Conservation (phyloP, 2,888 invertebrate species). For the Tetrapedia diversipes region DNA sequence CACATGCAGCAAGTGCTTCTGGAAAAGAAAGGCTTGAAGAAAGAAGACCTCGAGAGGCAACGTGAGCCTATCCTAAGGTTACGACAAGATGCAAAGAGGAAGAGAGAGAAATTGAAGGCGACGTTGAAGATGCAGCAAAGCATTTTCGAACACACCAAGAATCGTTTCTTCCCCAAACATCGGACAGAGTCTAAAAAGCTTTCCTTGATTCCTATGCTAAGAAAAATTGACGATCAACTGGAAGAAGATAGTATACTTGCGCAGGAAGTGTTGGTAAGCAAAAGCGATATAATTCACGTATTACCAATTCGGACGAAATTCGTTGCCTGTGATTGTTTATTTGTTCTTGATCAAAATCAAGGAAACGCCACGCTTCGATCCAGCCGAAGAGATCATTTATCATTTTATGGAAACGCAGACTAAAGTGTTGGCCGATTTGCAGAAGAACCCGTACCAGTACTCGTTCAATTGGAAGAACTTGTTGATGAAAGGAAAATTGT, state of each 20-base stretch:
- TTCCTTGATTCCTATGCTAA: neutral
- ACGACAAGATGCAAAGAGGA: constrained; percentile 85
- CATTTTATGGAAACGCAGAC: constrained; percentile 70
- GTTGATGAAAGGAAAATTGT: constrained; percentile 84
- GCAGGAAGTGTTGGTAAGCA: constrained; percentile 39
- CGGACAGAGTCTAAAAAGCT: constrained; percentile 74
- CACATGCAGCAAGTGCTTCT: constrained; percentile 87
- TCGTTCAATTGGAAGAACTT: constrained; percentile 85
- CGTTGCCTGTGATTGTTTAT: neutral
- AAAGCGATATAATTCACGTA: too few relatives aligned
- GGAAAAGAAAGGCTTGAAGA: constrained; percentile 86
- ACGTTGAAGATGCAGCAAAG: constrained; percentile 85
- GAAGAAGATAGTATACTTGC: constrained; percentile 32
- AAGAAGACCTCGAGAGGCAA: constrained; percentile 85
- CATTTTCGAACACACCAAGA: constrained; percentile 88
- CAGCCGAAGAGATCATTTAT: constrained; percentile 69
- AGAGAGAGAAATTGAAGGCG: constrained; percentile 85
- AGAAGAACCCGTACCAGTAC: constrained; percentile 83
- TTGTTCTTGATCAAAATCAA: constrained; percentile 9
- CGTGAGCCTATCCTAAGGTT: constrained; percentile 86
- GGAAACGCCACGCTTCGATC: constrained; percentile 24
- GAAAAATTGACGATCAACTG: constrained; percentile 8
- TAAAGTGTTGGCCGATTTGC: constrained; percentile 82
- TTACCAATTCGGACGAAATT: neutral
- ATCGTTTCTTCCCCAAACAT: constrained; percentile 86